Base-by-base conservation (phyloP, 2,797 vertebrate genomes). In the Crypturellus tataupa region DNA sequence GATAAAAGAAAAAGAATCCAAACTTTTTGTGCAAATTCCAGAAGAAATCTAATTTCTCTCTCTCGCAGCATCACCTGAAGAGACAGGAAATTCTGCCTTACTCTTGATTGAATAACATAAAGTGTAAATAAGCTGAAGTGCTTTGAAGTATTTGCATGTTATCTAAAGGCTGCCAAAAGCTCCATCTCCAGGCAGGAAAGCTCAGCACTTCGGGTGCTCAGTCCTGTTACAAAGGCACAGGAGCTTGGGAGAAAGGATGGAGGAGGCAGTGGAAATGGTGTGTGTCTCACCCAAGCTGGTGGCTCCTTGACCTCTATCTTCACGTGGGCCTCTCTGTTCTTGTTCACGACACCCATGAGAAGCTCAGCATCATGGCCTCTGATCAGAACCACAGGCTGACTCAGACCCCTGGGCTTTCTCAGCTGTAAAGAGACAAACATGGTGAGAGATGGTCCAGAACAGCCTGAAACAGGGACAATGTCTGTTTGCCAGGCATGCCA, bases 281-380 rank as follows among this genome's bases (percentile, higher is more conserved):
- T 27, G 51, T 68, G 37, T 68, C 98, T 98, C 95, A 99, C 99
- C 99, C 98, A 99, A 96, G 97, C 98, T 6, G 95, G 97, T 95
- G 98, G 98, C 95, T 98, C 96, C 97, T 98, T 98, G 97, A 99
- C 98, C 88, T 99, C 98, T 73, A 99, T 99, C 92, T 97, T 97
- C 93, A 99, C 99, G 0, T 97, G 98, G 58, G 99, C 99, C 94
- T 99, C 99, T 95, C 98, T 98, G 78, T 99, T 99, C 97, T 98
- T 99, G 97, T 99, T 99, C 91, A 99, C 99, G 10, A 99, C 98
- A 2, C 98, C 98, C 99, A 99, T 99, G 95, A 99, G 97, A 69
- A 98, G 97, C 95, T 98, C 98, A 0, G 99, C 99, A 2, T 99
- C 98, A 0, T 94, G 93, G 27, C 98, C 99, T 96, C 98, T 97